Conservation (phyloP, 2,797 vertebrate species). For the Hemitrygon akajei region DNA sequence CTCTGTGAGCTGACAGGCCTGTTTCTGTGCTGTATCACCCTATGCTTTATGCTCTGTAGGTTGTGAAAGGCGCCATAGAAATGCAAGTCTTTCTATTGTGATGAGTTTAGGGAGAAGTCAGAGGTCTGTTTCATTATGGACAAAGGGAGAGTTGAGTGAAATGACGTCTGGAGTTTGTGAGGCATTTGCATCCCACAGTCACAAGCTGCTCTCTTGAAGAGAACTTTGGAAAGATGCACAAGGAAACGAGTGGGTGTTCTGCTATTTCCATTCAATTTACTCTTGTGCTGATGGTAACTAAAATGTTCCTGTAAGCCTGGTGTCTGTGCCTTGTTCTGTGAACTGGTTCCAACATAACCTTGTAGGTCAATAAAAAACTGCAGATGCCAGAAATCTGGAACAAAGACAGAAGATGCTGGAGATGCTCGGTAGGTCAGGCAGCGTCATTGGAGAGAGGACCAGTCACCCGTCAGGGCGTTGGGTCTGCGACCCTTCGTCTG, state of each 20-base stretch:
- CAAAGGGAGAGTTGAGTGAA: neutral
- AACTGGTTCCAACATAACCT: neutral
- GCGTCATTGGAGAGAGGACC: too few species aligned
- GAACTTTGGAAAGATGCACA: neutral
- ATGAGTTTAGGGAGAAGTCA: neutral
- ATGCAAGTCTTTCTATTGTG: neutral
- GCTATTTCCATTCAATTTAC: neutral
- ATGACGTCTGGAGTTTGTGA: neutral
- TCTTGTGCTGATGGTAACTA: neutral
- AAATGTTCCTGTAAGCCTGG: neutral
- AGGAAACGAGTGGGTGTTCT: neutral
- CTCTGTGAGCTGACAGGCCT: too few species aligned
- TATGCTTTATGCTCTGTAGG: too few species aligned
- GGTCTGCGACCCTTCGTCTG: too few species aligned
- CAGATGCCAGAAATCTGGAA: too few species aligned
- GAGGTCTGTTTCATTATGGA: neutral
- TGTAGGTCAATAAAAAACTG: neutral
- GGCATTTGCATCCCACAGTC: neutral
- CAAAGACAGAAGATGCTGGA: too few species aligned
- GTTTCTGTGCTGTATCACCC: too few species aligned
- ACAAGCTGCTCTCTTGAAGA: neutral
- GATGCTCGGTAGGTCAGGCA: too few species aligned
- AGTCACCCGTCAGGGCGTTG: too few species aligned
- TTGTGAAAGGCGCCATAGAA: neutral
- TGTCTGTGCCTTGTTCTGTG: too few species aligned